Conservation (phyloP, 2,113 vertebrate genomes). For the Meriones unguiculatus region DNA sequence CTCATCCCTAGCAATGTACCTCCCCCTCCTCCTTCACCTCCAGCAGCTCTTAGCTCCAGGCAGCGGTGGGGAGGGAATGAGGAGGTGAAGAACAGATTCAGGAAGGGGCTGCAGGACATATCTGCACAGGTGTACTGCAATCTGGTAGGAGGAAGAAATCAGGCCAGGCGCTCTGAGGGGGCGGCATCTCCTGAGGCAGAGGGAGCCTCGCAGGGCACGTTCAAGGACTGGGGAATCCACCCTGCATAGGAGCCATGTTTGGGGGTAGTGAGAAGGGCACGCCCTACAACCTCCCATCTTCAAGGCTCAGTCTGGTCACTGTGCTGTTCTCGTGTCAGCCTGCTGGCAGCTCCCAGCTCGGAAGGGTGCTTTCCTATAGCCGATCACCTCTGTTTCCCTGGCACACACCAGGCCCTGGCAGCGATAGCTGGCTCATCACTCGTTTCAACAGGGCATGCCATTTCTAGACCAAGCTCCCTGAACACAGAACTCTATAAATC, state of each 20-base stretch:
- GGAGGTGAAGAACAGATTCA: background rate
- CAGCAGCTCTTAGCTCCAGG: background rate
- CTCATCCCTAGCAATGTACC: background rate
- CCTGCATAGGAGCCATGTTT: fast-evolving
- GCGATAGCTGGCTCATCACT: too few relatives aligned
- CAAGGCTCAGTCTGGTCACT: background rate
- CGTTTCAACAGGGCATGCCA: background rate
- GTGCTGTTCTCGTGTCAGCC: background rate
- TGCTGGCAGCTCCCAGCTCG: background rate
- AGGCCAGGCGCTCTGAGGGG: background rate
- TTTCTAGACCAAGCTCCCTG: background rate
- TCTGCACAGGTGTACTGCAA: fast-evolving
- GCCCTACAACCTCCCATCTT: background rate
- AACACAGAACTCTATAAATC: background rate
- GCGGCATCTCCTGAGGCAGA: background rate
- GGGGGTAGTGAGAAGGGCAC: background rate
- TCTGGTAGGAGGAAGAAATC: too few relatives aligned
- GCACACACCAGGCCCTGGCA: background rate
- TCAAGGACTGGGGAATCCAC: background rate
- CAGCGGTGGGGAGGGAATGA: background rate
- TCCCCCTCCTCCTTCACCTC: background rate
- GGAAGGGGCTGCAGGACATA: fast-evolving
- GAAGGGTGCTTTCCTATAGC: background rate
- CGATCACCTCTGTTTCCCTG: background rate
- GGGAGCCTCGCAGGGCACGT: background rate